Base-by-base conservation (phyloP, 2,113 vertebrate genomes). In the Dissostichus mawsoni region DNA sequence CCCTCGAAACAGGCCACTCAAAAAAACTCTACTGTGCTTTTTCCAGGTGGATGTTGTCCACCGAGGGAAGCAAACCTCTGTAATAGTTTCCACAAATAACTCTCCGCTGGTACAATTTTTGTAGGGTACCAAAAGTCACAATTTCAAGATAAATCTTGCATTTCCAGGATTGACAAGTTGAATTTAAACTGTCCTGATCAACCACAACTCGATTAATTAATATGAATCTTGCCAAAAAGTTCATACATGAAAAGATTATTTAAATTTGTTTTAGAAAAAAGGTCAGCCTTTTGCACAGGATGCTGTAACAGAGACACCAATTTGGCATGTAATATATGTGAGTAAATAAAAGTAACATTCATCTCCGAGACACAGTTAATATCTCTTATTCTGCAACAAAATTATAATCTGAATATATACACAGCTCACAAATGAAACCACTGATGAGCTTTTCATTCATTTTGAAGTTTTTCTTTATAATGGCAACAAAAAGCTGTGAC, bases 1-100 rank as follows among this genome's bases (percentile, higher is more conserved):
- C 84, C 73, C 73, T 84, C 47, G 48, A 86, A 86, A 84, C 63
- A 69, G 52, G 52, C 76, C 67, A 33, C 66, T 76, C 74, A 47
- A 41, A 86, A 58, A 41, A 78, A 80, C 75, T 78, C 50, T 45
- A 20, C 63, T 72, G 36, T 68, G 63, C 58, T 73, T 79, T 69
- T 74, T 48, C 52, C 57, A 84, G 57, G n/a, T 63, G 77, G 63
- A 68, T 51, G 57, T 78, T 52, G 59, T 62, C 65, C 62, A 69
- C 44, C 48, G 55, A 20, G 45, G 67, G 72, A 58, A 75, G 18
- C 59, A 70, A 69, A 80, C 18, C 53, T 72, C 63, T 55, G 48
- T 73, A 70, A 64, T 8, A 57, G 8, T 10, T 61, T 33, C 62
- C 41, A 41, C n/a, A 76, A 56, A 82, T 48, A 47, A 51, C 52